phyloP scores from a whole-genome alignment of 2,888 invertebrate species.

The Cepaea hortensis region DNA sequence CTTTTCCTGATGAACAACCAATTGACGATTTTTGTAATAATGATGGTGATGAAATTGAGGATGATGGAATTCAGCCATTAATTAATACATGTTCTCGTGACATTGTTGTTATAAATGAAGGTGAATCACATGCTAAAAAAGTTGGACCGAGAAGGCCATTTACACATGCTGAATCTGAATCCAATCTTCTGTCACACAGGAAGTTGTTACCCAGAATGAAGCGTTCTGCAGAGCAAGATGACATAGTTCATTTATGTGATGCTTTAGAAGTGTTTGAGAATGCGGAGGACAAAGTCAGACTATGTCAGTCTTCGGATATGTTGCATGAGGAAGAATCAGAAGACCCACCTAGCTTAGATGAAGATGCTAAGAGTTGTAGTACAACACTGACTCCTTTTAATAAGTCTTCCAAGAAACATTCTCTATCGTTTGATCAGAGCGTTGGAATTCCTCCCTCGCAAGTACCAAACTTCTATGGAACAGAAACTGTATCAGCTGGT shows the following conservation, averaged over 20 bases:
- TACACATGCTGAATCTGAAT: conserved; percentile 61
- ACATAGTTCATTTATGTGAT: conserved; percentile 64
- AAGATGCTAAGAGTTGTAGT: conserved; percentile 2
- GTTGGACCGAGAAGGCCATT: conserved; percentile 52
- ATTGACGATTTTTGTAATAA: not conserved
- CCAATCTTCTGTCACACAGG: conserved; percentile 56
- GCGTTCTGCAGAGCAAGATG: conserved; percentile 65
- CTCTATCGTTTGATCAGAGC: conserved; percentile 32
- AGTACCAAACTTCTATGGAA: not conserved
- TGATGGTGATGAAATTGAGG: not conserved
- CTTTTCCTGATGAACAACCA: conserved; percentile 25
- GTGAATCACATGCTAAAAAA: not conserved
- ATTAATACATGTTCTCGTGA: not conserved
- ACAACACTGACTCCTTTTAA: not conserved
- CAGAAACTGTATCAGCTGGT: not conserved
- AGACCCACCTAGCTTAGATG: not conserved
- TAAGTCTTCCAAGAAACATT: conserved; percentile 33
- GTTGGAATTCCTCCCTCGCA: conserved; percentile 12
- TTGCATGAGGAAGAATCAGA: conserved; percentile 24
- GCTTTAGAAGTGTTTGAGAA: conserved; percentile 59
- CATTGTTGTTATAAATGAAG: not conserved
- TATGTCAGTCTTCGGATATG: conserved; percentile 27
- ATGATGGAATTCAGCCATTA: conserved; percentile 18
- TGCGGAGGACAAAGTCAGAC: conserved; percentile 48
- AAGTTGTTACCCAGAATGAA: conserved; percentile 57